Base-by-base conservation (phyloP, 1,140 invertebrate species). In the Mylabris phalerata region DNA sequence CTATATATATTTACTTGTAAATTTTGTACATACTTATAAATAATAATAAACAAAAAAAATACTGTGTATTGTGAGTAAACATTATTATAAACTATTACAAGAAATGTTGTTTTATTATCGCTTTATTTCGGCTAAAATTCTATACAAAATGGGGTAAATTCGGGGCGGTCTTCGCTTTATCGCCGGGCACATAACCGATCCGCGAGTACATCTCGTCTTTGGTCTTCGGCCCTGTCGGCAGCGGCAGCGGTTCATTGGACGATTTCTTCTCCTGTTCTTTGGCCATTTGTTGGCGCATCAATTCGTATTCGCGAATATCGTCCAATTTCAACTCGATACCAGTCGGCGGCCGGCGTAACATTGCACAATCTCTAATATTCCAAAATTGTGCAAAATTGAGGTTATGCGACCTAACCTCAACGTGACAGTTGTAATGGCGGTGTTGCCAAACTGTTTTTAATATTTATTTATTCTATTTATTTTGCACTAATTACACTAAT, bases 311-410 rank as follows among this genome's bases (percentile, higher is more conserved):
- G 64, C 82, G 78, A 26, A 90, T 74, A 75, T 90, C 88, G 27
- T 89, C 85, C 11, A 90, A 73, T 71, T 87, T 88, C 60, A 90
- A 74, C 60, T 86, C 86, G 60, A 90, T 85, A 66, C 86, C 81
- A 10, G 88, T 90, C 49, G 87, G 83, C 48, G 84, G 85, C 52
- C 88, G 78, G 59, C 88, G 78, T 71, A 90, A 84, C 88, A 91
- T 91, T 32, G 19, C 19, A 19, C 1, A 19, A 1, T 19, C 1
- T 19, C 19, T 0, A 13, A 13, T 13, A 13, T 13, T 13, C 13
- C 19, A 1, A 19, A 19, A 19, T 19, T 19, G 1, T 19, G 19
- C 19, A 19, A 19, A 19, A 19, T 19, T 19, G 19, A 19, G 19
- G 19, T 19, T 19, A 19, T 19, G 19, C 19, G 19, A 19, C 19